Conservation (phyloP, 2,797 vertebrate species). For the Clangula hyemalis region DNA sequence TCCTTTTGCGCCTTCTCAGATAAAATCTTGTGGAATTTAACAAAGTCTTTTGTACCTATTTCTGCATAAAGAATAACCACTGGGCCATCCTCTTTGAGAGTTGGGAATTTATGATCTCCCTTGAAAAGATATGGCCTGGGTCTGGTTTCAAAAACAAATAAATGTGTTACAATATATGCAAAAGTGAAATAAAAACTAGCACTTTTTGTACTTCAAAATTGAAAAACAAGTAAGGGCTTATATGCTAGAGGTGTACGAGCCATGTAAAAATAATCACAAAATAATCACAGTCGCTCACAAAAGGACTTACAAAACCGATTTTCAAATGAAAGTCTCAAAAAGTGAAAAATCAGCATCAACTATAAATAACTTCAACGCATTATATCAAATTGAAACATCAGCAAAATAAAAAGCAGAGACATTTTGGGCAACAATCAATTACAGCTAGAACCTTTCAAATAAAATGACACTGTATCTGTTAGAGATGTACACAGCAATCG, state of each 20-base stretch:
- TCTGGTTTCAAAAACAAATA: slow-evolving; percentile 79
- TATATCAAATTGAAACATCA: not conserved
- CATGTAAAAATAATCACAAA: not conserved
- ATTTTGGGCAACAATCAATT: not conserved
- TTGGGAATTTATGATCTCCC: slow-evolving; percentile 90
- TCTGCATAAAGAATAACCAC: slow-evolving; percentile 93
- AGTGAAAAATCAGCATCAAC: not conserved
- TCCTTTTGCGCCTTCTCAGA: slow-evolving; percentile 85
- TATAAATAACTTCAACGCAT: not conserved
- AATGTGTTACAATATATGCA: not conserved
- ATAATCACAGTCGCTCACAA: not conserved
- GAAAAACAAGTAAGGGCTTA: not conserved
- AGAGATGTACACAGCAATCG: not conserved
- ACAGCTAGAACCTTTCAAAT: not conserved
- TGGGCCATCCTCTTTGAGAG: slow-evolving; percentile 82
- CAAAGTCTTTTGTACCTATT: slow-evolving; percentile 92
- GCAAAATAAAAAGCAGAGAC: not conserved
- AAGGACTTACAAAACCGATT: not conserved
- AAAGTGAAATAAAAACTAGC: not conserved
- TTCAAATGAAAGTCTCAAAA: not conserved
- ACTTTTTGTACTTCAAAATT: not conserved
- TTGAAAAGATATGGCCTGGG: slow-evolving; percentile 91
- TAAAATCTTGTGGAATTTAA: slow-evolving; percentile 88
- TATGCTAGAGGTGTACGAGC: not conserved
- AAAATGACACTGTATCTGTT: not conserved